phyloP scores from a whole-genome alignment of 2,797 vertebrate genomes.

The Scarus forsteni region DNA sequence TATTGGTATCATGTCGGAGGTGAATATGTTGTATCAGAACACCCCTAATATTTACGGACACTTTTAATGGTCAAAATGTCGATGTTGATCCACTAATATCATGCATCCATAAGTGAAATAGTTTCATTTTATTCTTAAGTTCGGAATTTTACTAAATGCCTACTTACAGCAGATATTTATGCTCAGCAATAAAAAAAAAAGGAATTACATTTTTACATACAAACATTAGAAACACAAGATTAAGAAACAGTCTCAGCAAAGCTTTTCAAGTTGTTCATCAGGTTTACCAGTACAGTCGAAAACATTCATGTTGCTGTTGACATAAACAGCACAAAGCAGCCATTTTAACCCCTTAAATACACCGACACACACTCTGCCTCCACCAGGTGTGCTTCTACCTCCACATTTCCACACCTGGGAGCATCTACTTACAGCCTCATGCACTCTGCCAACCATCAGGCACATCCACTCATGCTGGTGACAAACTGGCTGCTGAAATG shows the following conservation, averaged over 20 bases:
- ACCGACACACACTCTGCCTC: slow-evolving; percentile 6
- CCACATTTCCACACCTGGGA: slow-evolving; percentile 49
- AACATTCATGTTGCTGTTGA: slow-evolving; percentile 14
- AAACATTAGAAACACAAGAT: neutral
- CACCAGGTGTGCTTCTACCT: slow-evolving; percentile 38
- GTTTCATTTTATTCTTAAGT: no score
- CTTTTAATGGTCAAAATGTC: no score
- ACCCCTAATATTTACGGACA: no score
- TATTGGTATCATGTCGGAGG: no score
- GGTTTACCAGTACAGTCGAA: neutral
- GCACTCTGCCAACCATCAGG: slow-evolving; percentile 54
- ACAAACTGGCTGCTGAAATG: slow-evolving; percentile 61
- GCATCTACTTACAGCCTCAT: slow-evolving; percentile 51
- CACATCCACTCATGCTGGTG: slow-evolving; percentile 63
- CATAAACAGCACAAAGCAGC: neutral
- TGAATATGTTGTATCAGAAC: no score
- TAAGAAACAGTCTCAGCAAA: neutral
- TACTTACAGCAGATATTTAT: no score
- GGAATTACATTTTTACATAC: neutral
- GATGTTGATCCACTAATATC: no score
- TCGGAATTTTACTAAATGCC: no score
- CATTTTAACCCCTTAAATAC: neutral
- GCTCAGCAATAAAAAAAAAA: no score
- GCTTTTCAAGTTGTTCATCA: neutral
- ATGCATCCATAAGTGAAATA: no score